phyloP scores from a whole-genome alignment of 2,797 vertebrate genomes.

The Rhinatrema bivittatum region DNA sequence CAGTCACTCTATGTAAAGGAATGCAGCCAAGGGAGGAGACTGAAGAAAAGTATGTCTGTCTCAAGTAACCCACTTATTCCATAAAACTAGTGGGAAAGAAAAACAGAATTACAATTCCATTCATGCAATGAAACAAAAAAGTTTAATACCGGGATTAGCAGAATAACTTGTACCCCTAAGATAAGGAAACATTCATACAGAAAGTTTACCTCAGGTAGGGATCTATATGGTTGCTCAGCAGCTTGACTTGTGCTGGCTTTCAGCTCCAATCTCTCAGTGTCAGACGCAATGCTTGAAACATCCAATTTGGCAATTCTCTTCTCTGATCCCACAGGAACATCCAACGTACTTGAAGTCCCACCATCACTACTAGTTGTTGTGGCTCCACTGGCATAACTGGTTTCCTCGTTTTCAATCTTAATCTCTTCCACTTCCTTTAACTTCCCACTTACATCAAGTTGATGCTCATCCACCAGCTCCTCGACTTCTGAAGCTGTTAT shows the following conservation, averaged over 20 bases:
- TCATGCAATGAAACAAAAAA: too few relatives aligned
- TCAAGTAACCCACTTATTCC: too few relatives aligned
- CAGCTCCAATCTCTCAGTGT: slow-evolving; percentile 85
- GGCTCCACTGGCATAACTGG: slow-evolving; percentile 3
- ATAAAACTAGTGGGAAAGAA: too few relatives aligned
- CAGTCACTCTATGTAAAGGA: too few relatives aligned
- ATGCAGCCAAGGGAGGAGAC: too few relatives aligned
- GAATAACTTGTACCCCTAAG: too few relatives aligned
- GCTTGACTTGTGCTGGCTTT: slow-evolving; percentile 53
- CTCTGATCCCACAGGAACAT: slow-evolving; percentile 57
- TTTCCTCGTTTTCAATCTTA: slow-evolving; percentile 1
- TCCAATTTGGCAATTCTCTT: slow-evolving; percentile 87
- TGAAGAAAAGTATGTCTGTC: too few relatives aligned
- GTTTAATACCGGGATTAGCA: too few relatives aligned
- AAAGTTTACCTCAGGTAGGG: slow-evolving; percentile 54
- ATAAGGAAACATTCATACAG: neutral
- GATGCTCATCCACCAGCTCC: neutral
- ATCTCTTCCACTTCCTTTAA: slow-evolving; percentile 15
- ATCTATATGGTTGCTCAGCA: slow-evolving; percentile 18
- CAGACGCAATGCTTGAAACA: slow-evolving; percentile 89
- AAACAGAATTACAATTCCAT: neutral
- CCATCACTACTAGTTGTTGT: slow-evolving; percentile 4
- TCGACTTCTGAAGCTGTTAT: slow-evolving; percentile 3
- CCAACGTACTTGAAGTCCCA: neutral
- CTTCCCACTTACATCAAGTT: slow-evolving; percentile 15